phyloP scores from a whole-genome alignment of 2,797 vertebrate species.

The Smutsia gigantea region DNA sequence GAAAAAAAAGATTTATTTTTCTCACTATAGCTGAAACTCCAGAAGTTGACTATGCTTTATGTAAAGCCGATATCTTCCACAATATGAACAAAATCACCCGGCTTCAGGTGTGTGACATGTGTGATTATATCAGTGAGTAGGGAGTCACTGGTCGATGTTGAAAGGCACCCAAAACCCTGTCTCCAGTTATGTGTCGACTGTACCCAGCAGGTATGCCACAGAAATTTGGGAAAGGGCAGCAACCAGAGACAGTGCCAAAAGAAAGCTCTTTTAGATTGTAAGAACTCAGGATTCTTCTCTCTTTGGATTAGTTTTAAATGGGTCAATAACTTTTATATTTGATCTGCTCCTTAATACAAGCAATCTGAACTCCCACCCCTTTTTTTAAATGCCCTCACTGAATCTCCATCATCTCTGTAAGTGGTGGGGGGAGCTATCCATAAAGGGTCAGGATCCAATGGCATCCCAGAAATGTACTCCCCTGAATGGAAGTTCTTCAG shows the following conservation, averaged over 20 bases:
- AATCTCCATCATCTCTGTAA: conserved; percentile 87
- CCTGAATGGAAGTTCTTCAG: conserved; percentile 88
- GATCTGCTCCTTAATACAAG: conserved; percentile 92
- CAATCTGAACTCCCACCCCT: conserved; percentile 93
- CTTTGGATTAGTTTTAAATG: conserved; percentile 92
- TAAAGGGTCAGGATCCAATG: conserved; percentile 87
- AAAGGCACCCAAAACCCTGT: conserved; percentile 95
- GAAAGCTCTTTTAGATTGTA: conserved; percentile 96
- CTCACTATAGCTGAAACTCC: conserved; percentile 92
- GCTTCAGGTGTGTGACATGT: conserved; percentile 92
- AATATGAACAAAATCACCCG: conserved; percentile 93
- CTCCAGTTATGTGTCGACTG: conserved; percentile 91
- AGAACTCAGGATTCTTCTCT: conserved; percentile 93
- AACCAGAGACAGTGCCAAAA: conserved; percentile 92
- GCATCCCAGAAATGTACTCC: conserved; percentile 90
- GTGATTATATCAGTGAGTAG: conserved; percentile 94
- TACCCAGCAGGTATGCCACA: conserved; percentile 91
- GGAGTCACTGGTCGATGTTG: conserved; percentile 93
- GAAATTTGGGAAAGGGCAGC: conserved; percentile 93
- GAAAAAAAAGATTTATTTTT: conserved; percentile 91
- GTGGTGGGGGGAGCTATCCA: conserved; percentile 85
- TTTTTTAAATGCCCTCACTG: conserved; percentile 90
- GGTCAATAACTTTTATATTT: conserved; percentile 93
- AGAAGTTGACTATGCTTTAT: conserved; percentile 92
- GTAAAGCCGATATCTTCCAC: conserved; percentile 94